Conservation (phyloP, 2,113 vertebrate species). For the Scopus umbretta region DNA sequence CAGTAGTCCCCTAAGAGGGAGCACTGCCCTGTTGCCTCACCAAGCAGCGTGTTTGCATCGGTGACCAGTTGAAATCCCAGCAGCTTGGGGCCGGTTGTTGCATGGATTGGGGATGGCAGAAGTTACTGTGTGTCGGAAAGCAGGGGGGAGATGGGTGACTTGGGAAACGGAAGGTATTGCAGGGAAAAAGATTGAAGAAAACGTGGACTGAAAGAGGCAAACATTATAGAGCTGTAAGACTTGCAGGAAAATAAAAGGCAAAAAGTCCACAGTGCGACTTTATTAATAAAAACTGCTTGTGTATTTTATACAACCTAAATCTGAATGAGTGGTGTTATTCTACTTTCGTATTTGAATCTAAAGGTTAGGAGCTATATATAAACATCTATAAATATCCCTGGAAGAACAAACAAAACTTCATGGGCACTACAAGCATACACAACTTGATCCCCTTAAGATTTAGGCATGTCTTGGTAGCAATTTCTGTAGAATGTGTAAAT, state of each 20-base stretch:
- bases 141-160: not conserved
- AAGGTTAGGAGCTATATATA: constrained; percentile 53
- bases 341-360: not conserved
- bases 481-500: not conserved
- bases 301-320: not conserved
- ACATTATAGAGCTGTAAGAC: not conserved
- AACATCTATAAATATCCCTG: constrained; percentile 38
- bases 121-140: not conserved
- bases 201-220: not conserved
- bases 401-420: not conserved
- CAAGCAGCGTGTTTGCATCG: accelerated
- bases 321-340: not conserved
- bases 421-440: not conserved
- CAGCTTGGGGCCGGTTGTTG: not conserved
- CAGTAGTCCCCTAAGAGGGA: not conserved
- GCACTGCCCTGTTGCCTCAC: not conserved
- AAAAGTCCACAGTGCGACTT: not conserved
- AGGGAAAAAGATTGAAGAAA: not conserved
- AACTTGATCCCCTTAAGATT: not conserved
- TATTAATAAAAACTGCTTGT: not conserved
- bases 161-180: not conserved
- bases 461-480: not conserved
- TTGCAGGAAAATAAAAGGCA: not conserved
- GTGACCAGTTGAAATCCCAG: not conserved
- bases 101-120: not conserved